Evolutionary conservation across 2,888 invertebrate species (phyloP), one percentile per base, ranked within the genome.

Genomic region (Protophormia terraenovae): DNA sequence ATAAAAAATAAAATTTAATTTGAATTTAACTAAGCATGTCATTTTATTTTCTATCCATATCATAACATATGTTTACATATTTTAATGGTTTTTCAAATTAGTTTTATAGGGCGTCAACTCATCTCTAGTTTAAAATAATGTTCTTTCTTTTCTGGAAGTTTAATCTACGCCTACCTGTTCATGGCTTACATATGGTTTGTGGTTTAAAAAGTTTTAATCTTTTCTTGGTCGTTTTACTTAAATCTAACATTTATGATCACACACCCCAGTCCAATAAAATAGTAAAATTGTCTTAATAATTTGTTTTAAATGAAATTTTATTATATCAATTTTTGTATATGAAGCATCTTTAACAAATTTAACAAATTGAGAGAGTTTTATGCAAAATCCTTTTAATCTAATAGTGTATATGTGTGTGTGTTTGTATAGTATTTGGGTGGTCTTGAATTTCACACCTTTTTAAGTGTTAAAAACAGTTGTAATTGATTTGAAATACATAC

Each of bases 401-500:
- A 1, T 1, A 14, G 8, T 19, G 47, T 1, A 19, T 47, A 4
- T 64, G 60, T 50, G 47, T 50, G 35, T 27, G 3, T n/a, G 50
- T 50, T n/a, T 50, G 14, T 55, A 3, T 5, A 2, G 29, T 6
- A 38, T 73, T 82, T 82, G 58, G 85, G 85, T 82, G 85, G 85
- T 76, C 85, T 75, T 47, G 60, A 24, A 78, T 71, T 75, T 85
- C 85, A 82, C 85, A 85, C 85, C 82, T 85, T 79, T 77, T 72
- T 75, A 75, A 75, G 81, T 85, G 84, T 85, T 77, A 66, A 84
- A 80, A 77, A 69, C 80, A 75, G 67, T 71, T 72, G 82, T 78
- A 85, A 85, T 85, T 71, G 82, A 82, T 85, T 82, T 82, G 78
- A 76, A 79, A 82, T 82, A 73, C 35, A 66, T 58, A 32, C 45